Base-by-base conservation (phyloP, 2,888 invertebrate genomes). In the Plemyria rubiginata region DNA sequence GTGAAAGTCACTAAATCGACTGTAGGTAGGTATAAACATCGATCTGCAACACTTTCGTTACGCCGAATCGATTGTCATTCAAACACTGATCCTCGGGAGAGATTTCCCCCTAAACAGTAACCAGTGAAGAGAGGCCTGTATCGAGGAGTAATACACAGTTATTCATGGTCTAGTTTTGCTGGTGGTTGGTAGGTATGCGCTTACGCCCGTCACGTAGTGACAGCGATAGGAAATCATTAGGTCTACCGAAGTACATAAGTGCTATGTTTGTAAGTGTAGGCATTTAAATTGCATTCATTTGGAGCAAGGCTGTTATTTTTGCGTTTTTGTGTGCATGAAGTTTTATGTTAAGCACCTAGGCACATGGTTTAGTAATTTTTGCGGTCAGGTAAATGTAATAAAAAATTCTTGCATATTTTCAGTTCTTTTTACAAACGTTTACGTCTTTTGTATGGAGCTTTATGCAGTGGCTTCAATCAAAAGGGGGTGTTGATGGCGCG, bases 21-120 rank as follows among this genome's bases (percentile, higher is more conserved):
- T 38, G 36, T n/a, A 54, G 28, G 65, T 70, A 77, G 70, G n/a
- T n/a, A 71, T 74, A 79, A 73, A 71, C 81, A 84, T 85, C 85
- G 81, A 88, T 88, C 88, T 81, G 83, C 80, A 85, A 88, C 87
- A 90, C 89, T 90, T 89, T 89, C 89, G 80, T 82, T 79, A 81
- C 77, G 74, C 69, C 76, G 76, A 84, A 84, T 83, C 83, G 83
- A 89, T 90, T 90, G 86, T 84, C 80, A 89, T 88, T 88, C 88
- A 70, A 65, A 68, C 67, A 67, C 71, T 74, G 79, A 80, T 80
- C 82, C 81, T 76, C 74, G 60, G 50, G 60, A 72, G 60, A 78
- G 84, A 82, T 86, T 87, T 85, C 84, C 80, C 83, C 72, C 41
- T 38, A 52, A 61, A 51, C 45, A 15, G 15, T 50, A 38, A 13